Evolutionary conservation across 1,140 invertebrate species (phyloP).

Genomic region (Pantala flavescens): DNA sequence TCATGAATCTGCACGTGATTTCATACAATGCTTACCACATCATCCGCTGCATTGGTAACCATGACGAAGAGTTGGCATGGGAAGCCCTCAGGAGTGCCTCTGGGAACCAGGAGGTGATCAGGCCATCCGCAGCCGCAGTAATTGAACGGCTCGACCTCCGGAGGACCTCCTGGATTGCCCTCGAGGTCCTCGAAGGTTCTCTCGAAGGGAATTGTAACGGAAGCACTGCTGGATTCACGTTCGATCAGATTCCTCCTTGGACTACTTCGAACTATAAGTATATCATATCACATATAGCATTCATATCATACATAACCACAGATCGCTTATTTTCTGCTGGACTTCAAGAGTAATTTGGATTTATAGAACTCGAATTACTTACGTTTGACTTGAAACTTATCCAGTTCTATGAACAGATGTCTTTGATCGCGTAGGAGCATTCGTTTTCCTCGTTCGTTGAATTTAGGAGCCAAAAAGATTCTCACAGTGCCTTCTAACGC

Average conservation of each 20-base stretch:
- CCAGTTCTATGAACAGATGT: conserved; percentile 61
- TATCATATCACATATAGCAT: too few species aligned
- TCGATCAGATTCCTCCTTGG: conserved; percentile 44
- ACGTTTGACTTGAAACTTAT: conserved; percentile 57
- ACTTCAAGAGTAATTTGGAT: too few species aligned
- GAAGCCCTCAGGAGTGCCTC: conserved; percentile 56
- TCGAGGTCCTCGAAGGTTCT: conserved; percentile 49
- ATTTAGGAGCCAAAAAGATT: conserved; percentile 60
- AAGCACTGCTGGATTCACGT: conserved; percentile 43
- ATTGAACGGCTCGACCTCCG: conserved; percentile 49
- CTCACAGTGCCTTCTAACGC: conserved; percentile 29
- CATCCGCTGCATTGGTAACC: conserved; percentile 62
- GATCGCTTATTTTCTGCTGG: too few species aligned
- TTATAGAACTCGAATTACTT: too few species aligned
- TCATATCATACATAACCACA: too few species aligned
- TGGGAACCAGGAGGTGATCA: conserved; percentile 68
- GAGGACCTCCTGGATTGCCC: conserved; percentile 29
- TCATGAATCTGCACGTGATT: too few species aligned
- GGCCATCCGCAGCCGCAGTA: conserved; percentile 85
- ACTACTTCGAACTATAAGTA: conserved; percentile 15
- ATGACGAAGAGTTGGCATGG: conserved; percentile 65
- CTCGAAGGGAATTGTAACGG: conserved; percentile 54
- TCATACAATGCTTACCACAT: conserved; percentile 35
- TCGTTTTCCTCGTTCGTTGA: conserved; percentile 52
- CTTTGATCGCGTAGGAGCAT: conserved; percentile 54